Conservation (phyloP, 2,113 vertebrate species). For the Campylomormyrus numenius region DNA sequence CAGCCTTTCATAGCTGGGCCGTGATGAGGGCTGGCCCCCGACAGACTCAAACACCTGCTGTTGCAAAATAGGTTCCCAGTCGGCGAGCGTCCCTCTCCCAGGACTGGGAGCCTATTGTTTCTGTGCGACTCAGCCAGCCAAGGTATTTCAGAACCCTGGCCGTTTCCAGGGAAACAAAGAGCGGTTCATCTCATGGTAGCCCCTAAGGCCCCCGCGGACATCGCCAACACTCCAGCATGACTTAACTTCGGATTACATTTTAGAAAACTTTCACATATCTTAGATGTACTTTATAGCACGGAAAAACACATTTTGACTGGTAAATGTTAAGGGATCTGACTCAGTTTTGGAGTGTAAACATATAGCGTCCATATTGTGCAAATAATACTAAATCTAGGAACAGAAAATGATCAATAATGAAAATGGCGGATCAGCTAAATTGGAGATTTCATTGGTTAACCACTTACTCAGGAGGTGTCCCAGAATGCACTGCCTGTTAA, state of each 20-base stretch:
- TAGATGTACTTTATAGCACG: not conserved
- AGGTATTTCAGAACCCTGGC: constrained; percentile 64
- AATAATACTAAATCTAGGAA: not conserved
- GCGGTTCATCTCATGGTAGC: constrained; percentile 57
- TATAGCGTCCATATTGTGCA: not conserved
- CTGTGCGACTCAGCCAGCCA: constrained; percentile 49
- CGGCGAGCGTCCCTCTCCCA: constrained; percentile 60
- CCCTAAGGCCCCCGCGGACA: constrained; percentile 17
- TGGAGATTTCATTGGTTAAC: not conserved
- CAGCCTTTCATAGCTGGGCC: constrained; percentile 57
- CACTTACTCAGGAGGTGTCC: not conserved
- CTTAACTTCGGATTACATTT: not conserved
- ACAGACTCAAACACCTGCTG: constrained; percentile 67
- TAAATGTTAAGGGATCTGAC: not conserved
- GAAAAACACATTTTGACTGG: not conserved
- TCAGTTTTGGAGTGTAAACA: not conserved
- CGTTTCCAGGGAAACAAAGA: constrained; percentile 55
- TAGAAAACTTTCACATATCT: not conserved
- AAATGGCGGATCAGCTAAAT: not conserved
- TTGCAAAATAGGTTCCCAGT: constrained; percentile 69
- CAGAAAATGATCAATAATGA: not conserved
- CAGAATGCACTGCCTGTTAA: not conserved
- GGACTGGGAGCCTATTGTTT: constrained; percentile 67
- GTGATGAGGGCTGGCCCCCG: constrained; percentile 58
- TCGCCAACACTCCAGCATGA: not conserved